Evolutionary conservation across 2,888 invertebrate genomes (phyloP), one percentile per base, ranked within the genome.

Genomic region (Tetragonisca angustula): DNA sequence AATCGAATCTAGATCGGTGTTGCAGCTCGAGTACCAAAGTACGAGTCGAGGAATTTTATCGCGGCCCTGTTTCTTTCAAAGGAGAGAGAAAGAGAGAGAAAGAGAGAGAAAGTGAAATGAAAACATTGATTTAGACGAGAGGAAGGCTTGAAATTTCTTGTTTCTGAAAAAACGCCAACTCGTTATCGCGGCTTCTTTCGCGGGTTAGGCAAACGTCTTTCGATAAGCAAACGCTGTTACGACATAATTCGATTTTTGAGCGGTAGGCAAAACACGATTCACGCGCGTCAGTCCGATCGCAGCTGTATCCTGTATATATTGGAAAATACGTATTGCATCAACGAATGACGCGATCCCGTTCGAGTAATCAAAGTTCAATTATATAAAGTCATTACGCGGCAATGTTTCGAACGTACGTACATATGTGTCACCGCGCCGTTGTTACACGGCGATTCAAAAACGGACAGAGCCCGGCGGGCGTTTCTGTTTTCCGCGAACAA

Each of bases 311-410:
- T 27, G 27, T 27, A 27, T 27, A 27, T 27, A 32, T n/a, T 62
- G 76, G 81, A 81, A 83, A 83, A 83, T 72, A 62, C 71, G 71
- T 54, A 50, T 68, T 54, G n/a, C 71, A 61, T 76, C 36, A 81
- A 56, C 70, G 70, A 67, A 65, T 75, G 59, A 67, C 71, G 65
- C 54, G 67, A 68, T 71, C 15, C 19, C 11, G 9, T 1, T 1
- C 32, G 70, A 36, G 81, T 81, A 71, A 81, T 82, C 79, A 73
- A 73, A 83, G 79, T 62, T 71, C 73, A 76, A 81, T 81, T 81
- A 81, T 68, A 76, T 56, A 59, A 76, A 76, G 76, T 56, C 76
- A 68, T 81, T 76, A 76, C 36, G 15, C 15, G 5, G 5, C 43
- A 27, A 81, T 49, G 32, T 76, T 67, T 24, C 59, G 32, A 61